Base-by-base conservation (phyloP, 2,797 vertebrate species). In the Onychomys leucogaster region DNA sequence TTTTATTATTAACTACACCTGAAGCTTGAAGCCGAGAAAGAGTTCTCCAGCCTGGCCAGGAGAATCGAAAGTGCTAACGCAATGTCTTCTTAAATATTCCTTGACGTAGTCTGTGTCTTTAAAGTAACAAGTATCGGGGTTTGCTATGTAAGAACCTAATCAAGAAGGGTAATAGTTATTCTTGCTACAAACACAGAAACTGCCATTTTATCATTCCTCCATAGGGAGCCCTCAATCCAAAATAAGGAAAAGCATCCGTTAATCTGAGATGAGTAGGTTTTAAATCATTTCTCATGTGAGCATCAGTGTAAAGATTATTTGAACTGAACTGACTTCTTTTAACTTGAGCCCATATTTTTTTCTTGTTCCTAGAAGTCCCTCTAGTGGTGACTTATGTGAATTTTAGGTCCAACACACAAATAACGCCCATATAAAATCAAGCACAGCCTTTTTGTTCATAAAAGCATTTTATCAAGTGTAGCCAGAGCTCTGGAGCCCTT, bases 251-350 rank as follows among this genome's bases (percentile, higher is more conserved):
- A 80, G 17, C 6, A 2, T 46, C 1, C 7, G 4, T 71, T 89
- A 32, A 67, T 46, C 73, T 80, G 43, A 76, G 63, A 96, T 41
- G 5, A 57, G 67, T 55, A 49, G 11, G 52, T 41, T 85, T 95
- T 63, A 73, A 95, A 17, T 5, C 1, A 77, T 92, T 96, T 37
- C 27, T 75, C 61, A 61, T 96, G 94, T 71, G 65, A 65, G 78
- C 57, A 78, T 85, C n/a, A 32, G 43, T 84, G 9, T 34, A 67
- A 37, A 41, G 37, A 71, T 93, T 90, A 8, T 90, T 94, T 71
- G 67, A 96, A 94, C 52, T n/a, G 4, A 95, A 75, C 16, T 76
- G 57, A 75, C 65, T 80, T 80, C 75, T 63, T 97, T 97, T 97
- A 77, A 57, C n/a, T 21, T 88, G 25, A 25, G 69, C 23, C 71